Evolutionary conservation across 2,888 invertebrate species (phyloP).

Genomic region (Ichneumoninae sp.): DNA sequence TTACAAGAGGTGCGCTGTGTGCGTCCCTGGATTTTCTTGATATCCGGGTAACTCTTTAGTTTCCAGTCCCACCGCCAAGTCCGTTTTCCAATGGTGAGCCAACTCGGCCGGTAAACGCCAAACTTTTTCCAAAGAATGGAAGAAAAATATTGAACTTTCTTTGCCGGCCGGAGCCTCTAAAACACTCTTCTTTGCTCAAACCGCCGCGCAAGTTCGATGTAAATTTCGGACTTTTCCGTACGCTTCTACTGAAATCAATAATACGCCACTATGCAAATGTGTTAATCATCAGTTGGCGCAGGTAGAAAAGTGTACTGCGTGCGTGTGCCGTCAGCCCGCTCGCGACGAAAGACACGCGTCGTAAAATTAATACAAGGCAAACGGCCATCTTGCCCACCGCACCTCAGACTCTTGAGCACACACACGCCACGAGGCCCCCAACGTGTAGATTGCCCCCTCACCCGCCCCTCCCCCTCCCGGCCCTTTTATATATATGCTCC

Average conservation of each 20-base stretch:
- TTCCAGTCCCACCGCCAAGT: conserved; percentile 14
- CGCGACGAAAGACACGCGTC: conserved; percentile 69
- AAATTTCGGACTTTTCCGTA: conserved; percentile 8
- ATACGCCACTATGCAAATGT: background rate
- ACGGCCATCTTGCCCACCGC: conserved; percentile 79
- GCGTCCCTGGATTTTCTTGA: conserved; percentile 42
- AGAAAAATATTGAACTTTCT: conserved; percentile 43
- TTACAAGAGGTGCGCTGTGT: conserved; percentile 36
- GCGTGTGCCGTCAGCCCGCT: conserved; percentile 19
- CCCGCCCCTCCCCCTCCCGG: background rate
- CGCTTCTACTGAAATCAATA: background rate
- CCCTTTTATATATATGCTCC: conserved; percentile 1
- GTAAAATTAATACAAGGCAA: conserved; percentile 82
- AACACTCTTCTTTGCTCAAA: conserved; percentile 24
- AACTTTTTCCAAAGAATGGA: conserved; percentile 17
- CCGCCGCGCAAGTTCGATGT: conserved; percentile 7
- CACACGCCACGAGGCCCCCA: conserved; percentile 56
- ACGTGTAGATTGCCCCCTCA: conserved; percentile 36
- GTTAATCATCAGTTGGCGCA: background rate
- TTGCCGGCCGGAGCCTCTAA: background rate
- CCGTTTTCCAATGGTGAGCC: conserved; percentile 34
- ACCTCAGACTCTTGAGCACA: conserved; percentile 65
- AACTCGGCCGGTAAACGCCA: conserved; percentile 2
- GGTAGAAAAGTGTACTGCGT: background rate
- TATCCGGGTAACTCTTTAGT: conserved; percentile 41